Evolutionary conservation across 2,113 vertebrate species (phyloP), one percentile per base, ranked within the genome.

Genomic region (Peromyscus leucopus): DNA sequence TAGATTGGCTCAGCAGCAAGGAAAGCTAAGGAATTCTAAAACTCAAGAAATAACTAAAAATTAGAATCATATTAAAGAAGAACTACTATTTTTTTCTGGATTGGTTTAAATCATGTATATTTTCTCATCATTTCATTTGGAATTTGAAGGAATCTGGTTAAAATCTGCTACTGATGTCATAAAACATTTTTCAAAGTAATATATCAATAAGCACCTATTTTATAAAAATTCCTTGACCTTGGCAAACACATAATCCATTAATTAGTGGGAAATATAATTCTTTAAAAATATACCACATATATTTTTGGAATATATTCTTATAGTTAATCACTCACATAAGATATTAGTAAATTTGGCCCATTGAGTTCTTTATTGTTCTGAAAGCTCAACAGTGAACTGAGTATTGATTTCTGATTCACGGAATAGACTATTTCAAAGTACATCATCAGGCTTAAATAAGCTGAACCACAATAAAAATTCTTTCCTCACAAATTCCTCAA

Each of bases 311-410:
- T 93, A 0, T 59, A 86, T 67, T 89, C 36, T 46, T 95, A 7
- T 83, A 94, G 8, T 69, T 94, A 96, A 88, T 94, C 15, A 84
- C 8, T 93, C 24, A 83, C 42, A 69, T 57, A 91, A 91, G 39
- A 83, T 55, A 12, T 59, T 48, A 95, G 76, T 94, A 93, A 51
- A 93, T 83, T 61, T 86, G 5, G 2, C 17, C 65, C 69, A 1
- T 55, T 74, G 28, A 85, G 12, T 42, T 84, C 5, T 91, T 95
- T 67, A 91, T 93, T 92, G 92, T 80, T 90, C 4, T 79, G 65
- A 93, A 94, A 84, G 46, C 15, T 90, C 26, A 91, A 69, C 10
- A 75, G 9, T 85, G 71, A 95, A 2, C 36, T 76, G n/a, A 95
- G 7, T 74, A 17, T 89, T 86, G 42, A 28, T 95, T 93, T 85